Evolutionary conservation across 2,888 invertebrate species (phyloP).

Genomic region (Priocnemis perturbator): DNA sequence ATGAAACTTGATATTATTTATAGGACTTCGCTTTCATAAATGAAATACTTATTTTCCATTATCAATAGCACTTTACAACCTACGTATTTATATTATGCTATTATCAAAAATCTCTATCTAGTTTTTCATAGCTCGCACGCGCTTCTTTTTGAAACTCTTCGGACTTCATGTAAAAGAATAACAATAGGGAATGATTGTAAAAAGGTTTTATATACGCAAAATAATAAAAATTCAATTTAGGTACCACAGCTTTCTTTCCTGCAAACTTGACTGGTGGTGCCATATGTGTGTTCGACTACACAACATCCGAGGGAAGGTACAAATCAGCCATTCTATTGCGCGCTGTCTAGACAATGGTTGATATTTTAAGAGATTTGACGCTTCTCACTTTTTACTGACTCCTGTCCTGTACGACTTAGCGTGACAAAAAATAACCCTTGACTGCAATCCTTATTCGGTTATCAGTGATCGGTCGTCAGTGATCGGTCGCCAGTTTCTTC

Average conservation of each 20-base stretch:
- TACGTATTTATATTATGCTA: constrained; percentile 36
- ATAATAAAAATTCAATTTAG: constrained; percentile 29
- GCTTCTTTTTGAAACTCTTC: constrained; percentile 17
- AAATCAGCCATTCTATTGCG: constrained; percentile 51
- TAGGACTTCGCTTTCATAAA: too few species aligned
- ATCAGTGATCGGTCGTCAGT: constrained; percentile 63
- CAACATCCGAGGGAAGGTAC: constrained; percentile 43
- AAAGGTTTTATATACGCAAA: constrained; percentile 42
- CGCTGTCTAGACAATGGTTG: constrained; percentile 42
- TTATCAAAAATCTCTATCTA: constrained; percentile 58
- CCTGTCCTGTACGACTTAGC: constrained; percentile 26
- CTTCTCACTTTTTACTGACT: constrained; percentile 37
- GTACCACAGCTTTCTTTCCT: constrained; percentile 14
- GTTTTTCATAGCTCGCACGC: constrained; percentile 22
- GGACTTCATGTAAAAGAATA: constrained; percentile 51
- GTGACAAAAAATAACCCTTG: constrained; percentile 34
- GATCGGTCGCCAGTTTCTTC: constrained; percentile 69
- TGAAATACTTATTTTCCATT: not conserved
- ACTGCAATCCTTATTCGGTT: constrained; percentile 21
- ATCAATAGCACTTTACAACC: constrained; percentile 12
- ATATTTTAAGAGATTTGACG: constrained; percentile 33
- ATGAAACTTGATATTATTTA: too few species aligned
- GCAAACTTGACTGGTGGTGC: constrained; percentile 25
- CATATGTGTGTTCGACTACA: constrained; percentile 14
- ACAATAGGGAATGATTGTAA: constrained; percentile 63